Conservation (phyloP, 2,797 vertebrate species). For the Characodon lateralis region DNA sequence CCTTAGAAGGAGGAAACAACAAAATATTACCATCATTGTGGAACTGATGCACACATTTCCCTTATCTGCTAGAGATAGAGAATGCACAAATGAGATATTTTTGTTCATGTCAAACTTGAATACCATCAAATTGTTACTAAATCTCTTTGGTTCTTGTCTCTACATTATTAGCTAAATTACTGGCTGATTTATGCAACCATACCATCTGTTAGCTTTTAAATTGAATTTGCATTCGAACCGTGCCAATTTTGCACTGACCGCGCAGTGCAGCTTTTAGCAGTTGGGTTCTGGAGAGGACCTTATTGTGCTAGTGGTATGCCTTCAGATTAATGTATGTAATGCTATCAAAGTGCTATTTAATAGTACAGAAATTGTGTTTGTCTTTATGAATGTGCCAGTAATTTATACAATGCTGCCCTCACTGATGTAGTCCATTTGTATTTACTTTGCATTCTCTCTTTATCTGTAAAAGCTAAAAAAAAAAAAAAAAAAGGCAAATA, state of each 20-base stretch:
- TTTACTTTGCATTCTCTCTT: slow-evolving; percentile 10
- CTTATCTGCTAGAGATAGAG: slow-evolving; percentile 41
- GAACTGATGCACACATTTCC: slow-evolving; percentile 38
- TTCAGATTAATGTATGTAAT: slow-evolving; percentile 48
- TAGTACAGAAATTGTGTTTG: slow-evolving; percentile 33
- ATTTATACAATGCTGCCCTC: slow-evolving; percentile 23
- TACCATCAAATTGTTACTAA: not conserved
- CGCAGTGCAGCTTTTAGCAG: slow-evolving; percentile 48
- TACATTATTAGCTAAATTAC: not conserved
- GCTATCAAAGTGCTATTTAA: slow-evolving; percentile 47
- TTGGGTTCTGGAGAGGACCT: slow-evolving; percentile 17
- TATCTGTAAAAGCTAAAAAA: slow-evolving; percentile 14
- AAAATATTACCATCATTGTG: slow-evolving; percentile 33
- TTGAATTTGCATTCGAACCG: not conserved
- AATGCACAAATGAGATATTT: slow-evolving; percentile 1
- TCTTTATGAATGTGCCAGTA: slow-evolving; percentile 14
- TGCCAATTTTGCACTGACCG: not conserved
- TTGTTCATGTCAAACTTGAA: not conserved
- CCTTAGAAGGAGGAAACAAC: slow-evolving; percentile 14
- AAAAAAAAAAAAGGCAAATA: slow-evolving; percentile 9
- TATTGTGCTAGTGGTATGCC: slow-evolving; percentile 44
- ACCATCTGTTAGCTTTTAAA: not conserved
- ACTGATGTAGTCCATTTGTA: slow-evolving; percentile 15
- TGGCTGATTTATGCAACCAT: not conserved
- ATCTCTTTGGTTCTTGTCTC: not conserved